Percentiles rank a stretch among this genome's conserved stretches.
phyloP scores from a whole-genome alignment of 1,140 invertebrate species.

The Diploscapter pachys region DNA sequence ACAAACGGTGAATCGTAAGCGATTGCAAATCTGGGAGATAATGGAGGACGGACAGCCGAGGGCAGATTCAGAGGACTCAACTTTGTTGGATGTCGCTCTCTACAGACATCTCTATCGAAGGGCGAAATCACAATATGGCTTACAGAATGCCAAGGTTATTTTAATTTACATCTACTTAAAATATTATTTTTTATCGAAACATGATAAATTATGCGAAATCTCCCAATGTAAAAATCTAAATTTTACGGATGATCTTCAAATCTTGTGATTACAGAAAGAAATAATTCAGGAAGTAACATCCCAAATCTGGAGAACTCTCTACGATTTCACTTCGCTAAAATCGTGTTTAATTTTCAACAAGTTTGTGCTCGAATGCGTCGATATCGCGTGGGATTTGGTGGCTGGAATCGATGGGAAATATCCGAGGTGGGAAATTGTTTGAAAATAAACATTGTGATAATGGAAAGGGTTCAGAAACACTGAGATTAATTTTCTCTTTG shows the following conservation, averaged over 20 bases:
- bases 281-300: slow-evolving; percentile 66
- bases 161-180: no score
- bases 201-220: background rate
- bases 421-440: slow-evolving; percentile 16
- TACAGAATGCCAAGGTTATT: slow-evolving; percentile 37
- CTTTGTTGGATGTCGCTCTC: slow-evolving; percentile 33
- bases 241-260: no score
- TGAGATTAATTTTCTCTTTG: no score
- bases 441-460: no score
- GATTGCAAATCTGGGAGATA: slow-evolving; percentile 33
- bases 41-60: slow-evolving; percentile 18
- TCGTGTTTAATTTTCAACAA: slow-evolving; percentile 66
- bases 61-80: slow-evolving; percentile 19
- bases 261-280: background rate
- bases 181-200: background rate
- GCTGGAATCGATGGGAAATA: slow-evolving; percentile 36
- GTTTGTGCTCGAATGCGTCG: slow-evolving; percentile 69
- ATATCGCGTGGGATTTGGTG: slow-evolving; percentile 67
- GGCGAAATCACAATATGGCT: slow-evolving; percentile 36
- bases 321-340: slow-evolving; percentile 73
- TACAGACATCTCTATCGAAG: slow-evolving; percentile 36
- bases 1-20: slow-evolving; percentile 30
- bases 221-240: no score
- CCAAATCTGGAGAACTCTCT: slow-evolving; percentile 71
- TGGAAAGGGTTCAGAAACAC: no score